Evolutionary conservation across 2,888 invertebrate species (phyloP).

Genomic region (Lagria hirta): DNA sequence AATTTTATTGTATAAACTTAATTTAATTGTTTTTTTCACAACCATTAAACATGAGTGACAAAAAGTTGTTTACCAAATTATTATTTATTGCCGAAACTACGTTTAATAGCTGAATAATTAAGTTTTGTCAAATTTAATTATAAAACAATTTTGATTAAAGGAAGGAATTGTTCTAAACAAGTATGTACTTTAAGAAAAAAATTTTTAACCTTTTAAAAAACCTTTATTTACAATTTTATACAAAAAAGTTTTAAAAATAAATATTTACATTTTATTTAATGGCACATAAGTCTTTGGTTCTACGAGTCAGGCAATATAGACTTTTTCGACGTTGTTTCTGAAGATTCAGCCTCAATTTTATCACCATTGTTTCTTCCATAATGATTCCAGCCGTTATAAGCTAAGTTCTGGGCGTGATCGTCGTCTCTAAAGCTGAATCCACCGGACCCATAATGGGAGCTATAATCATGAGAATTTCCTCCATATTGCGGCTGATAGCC

Average conservation of each 20-base stretch:
- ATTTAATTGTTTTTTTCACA: too few relatives aligned
- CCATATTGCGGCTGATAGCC: conserved; percentile 63
- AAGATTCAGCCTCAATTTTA: conserved; percentile 50
- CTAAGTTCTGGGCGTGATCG: conserved; percentile 65
- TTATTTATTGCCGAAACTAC: too few relatives aligned
- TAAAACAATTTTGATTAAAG: too few relatives aligned
- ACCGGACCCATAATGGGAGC: conserved; percentile 42
- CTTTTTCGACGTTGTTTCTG: conserved; percentile 44
- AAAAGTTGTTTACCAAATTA: too few relatives aligned
- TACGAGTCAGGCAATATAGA: conserved; percentile 54
- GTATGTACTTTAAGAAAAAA: too few relatives aligned
- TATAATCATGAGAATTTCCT: conserved; percentile 40
- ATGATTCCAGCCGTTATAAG: conserved; percentile 72
- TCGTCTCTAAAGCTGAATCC: conserved; percentile 68
- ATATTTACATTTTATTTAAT: conserved; percentile 20
- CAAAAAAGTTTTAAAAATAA: conserved; percentile 12
- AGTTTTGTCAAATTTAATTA: too few relatives aligned
- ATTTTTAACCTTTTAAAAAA: too few relatives aligned
- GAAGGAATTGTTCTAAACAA: too few relatives aligned
- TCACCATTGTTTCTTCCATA: conserved; percentile 59
- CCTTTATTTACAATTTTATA: conserved; percentile 19
- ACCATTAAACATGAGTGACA: too few relatives aligned
- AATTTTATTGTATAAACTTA: too few relatives aligned
- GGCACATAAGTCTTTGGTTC: conserved; percentile 10
- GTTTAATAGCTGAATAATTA: too few relatives aligned